A percentile compares a stretch with the other conserved stretches of the same genome.
Evolutionary conservation across 2,888 invertebrate genomes (phyloP).

Genomic region (Dioctria rufipes): DNA sequence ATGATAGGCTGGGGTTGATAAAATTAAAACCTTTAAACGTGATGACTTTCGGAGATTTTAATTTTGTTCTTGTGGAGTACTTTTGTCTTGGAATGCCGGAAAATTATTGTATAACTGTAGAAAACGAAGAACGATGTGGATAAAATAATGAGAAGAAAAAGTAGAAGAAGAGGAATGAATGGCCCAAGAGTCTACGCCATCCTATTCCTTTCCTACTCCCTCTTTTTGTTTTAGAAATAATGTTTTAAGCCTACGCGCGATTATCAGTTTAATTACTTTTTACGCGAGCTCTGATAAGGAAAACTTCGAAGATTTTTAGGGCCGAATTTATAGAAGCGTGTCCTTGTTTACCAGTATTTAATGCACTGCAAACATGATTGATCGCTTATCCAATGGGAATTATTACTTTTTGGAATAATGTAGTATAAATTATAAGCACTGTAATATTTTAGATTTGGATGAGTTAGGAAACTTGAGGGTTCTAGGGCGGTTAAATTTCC

Average conservation of each 20-base stretch:
- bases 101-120: background rate
- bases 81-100: background rate
- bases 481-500: too few relatives aligned
- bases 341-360: too few relatives aligned
- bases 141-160: background rate
- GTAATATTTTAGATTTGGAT: too few relatives aligned
- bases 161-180: background rate
- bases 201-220: background rate
- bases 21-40: conserved; percentile 5
- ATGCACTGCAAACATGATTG: too few relatives aligned
- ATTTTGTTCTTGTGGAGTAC: background rate
- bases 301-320: too few relatives aligned
- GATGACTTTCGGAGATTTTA: conserved; percentile 1
- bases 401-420: too few relatives aligned
- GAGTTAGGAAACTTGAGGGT: too few relatives aligned
- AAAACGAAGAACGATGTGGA: background rate
- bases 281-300: too few relatives aligned
- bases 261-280: conserved; percentile 2
- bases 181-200: too few relatives aligned
- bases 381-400: too few relatives aligned
- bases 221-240: background rate
- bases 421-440: too few relatives aligned
- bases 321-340: too few relatives aligned
- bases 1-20: background rate
- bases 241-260: background rate